Evolutionary conservation across 2,113 vertebrate species (phyloP), one percentile per base, ranked within the genome.

Genomic region (Isichthys henryi): DNA sequence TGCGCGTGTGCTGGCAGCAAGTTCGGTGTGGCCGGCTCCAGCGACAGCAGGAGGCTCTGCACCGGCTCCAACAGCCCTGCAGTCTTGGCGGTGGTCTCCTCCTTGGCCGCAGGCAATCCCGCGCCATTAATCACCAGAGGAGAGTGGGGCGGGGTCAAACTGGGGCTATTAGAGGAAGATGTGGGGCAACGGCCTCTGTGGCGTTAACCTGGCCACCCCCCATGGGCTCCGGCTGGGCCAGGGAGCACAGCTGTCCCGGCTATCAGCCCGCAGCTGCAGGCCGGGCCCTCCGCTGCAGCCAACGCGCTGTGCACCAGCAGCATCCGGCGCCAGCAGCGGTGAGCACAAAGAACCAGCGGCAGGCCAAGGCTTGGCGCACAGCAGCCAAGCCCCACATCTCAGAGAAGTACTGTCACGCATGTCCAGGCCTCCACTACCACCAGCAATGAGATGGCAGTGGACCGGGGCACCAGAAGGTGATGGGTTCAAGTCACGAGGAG

Each of bases 131-230:
- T 93, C 93, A 93, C 87, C 88, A 45, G 90, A 89, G 90, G 90
- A 89, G 90, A 90, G 89, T 88, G 88, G 89, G 91, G 88, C 66
- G 80, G 91, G 93, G 93, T 93, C 92, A 93, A 93, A 93, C 91
- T 92, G 92, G 86, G 92, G 92, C 93, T 93, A 93, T 93, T 93
- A 93, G 91, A 93, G 91, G 89, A 92, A 93, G 92, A 92, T 90
- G 89, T 83, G 88, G 91, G 91, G 91, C 91, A 86, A 43, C 62
- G 88, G 90, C 90, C 91, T 91, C 91, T 91, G 91, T 91, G 92
- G 92, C 91, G 90, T 91, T 92, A 91, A 92, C 92, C 91, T 90
- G 43, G 88, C 89, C 43, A 84, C 91, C 87, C 90, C 92, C 91
- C 86, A 53, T 27, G 91, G 92, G 92, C 91, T 88, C 83, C 88